Percentiles rank a stretch among this genome's conserved stretches.
Conservation (phyloP, 2,888 invertebrate genomes). For the Phaedon cochleariae region DNA sequence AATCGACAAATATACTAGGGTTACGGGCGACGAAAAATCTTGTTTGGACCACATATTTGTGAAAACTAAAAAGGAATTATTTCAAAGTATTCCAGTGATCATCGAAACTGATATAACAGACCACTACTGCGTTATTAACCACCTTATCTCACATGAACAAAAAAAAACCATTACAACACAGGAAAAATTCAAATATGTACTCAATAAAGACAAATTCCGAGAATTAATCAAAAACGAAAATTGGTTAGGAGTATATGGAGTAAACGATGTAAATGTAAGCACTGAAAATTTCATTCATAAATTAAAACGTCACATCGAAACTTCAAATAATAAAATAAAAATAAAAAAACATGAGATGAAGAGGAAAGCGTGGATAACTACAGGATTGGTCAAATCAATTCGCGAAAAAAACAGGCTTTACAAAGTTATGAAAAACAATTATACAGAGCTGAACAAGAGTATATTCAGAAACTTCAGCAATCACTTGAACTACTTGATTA, state of each 20-base stretch:
- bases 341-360: not conserved
- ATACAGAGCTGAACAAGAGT: not conserved
- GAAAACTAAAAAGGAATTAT: not conserved
- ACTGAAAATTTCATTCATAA: not conserved
- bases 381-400: not conserved
- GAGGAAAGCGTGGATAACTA: not conserved
- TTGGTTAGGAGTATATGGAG: not conserved
- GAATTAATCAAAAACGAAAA: not conserved
- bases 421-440: not conserved
- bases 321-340: not conserved
- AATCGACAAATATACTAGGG: not conserved
- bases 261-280: not conserved
- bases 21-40: not conserved
- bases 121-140: not conserved
- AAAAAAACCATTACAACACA: not conserved
- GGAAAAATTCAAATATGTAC: not conserved
- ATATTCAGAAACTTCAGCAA: not conserved
- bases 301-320: not conserved
- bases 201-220: not conserved
- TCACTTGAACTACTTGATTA: not conserved
- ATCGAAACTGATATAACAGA: not conserved
- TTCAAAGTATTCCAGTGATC: not conserved
- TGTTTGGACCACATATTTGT: slow-evolving; percentile 5
- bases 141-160: not conserved
- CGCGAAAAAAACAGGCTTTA: not conserved